Evolutionary conservation across 2,113 vertebrate species (phyloP), one percentile per base, ranked within the genome.

Genomic region (Cardinalis cardinalis): DNA sequence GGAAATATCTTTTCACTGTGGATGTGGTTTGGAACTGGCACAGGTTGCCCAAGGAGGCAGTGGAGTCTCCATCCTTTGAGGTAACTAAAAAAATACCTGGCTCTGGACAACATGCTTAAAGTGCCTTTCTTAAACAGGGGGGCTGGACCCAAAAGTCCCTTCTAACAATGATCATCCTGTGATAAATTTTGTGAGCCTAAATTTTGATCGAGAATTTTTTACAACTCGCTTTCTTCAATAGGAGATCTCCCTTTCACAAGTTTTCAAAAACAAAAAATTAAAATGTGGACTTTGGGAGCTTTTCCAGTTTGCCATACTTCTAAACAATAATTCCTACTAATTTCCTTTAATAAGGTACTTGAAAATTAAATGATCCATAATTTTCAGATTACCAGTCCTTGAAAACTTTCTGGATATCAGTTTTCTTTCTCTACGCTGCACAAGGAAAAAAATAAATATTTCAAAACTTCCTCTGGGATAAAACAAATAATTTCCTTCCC

Each of bases 401-500:
- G 51, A 71, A 88, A 74, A 58, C 7, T 40, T 84, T 60, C 69
- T 74, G 15, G 16, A 43, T 84, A 55, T 34, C 48, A 19, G 17
- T 38, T 58, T 92, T 77, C 6, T 43, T 86, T 51, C 59, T 64
- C 46, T 77, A 18, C 0, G 2, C 23, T 17, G 14, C 18, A 46
- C 18, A 76, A 49, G 26, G 16, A 10, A n/a, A 25, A 60, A 78
- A 53, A 72, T 69, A 82, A 26, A 20, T 36, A 55, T 59, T 41
- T 86, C 64, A 80, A 73, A 92, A 61, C 21, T 17, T 94, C 86
- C 44, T 77, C 56, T 78, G 76, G 60, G 72, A 86, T 93, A 80
- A 92, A 95, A 84, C 48, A 93, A 95, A 86, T 90, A 16, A 90
- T 93, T 88, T 94, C 24, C 28, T 88, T 92, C 80, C 70, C 44